Conservation (phyloP, 2,113 vertebrate species). For the Perca flavescens region DNA sequence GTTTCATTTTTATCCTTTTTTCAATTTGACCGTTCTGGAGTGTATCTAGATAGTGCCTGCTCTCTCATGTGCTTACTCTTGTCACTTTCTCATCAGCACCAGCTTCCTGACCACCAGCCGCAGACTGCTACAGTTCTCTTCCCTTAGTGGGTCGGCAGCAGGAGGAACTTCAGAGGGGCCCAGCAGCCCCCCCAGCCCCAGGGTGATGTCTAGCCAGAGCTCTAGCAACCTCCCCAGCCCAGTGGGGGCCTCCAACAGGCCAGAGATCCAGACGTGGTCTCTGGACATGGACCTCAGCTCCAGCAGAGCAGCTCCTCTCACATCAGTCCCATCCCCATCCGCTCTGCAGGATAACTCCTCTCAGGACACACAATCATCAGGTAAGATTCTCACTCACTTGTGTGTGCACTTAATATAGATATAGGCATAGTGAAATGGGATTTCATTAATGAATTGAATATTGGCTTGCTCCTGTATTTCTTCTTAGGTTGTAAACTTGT, state of each 20-base stretch:
- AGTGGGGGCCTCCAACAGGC: conserved; percentile 56
- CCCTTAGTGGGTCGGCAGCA: conserved; percentile 70
- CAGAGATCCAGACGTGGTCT: conserved; percentile 70
- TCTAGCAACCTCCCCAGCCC: conserved; percentile 83
- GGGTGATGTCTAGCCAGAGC: conserved; percentile 74
- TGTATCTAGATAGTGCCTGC: not conserved
- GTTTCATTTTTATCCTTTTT: not conserved
- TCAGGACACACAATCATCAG: conserved; percentile 86
- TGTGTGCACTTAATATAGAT: not conserved
- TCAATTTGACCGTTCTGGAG: not conserved
- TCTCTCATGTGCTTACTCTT: not conserved
- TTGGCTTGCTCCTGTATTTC: not conserved
- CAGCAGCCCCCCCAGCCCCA: conserved; percentile 75
- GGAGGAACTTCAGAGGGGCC: conserved; percentile 72
- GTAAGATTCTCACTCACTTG: conserved; percentile 47
- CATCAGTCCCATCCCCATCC: conserved; percentile 72
- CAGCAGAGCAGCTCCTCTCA: conserved; percentile 44
- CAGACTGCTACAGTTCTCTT: conserved; percentile 72
- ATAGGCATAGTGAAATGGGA: rapidly evolving
- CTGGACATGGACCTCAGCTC: conserved; percentile 61
- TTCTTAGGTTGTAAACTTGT: not conserved
- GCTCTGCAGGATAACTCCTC: conserved; percentile 81
- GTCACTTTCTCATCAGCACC: conserved; percentile 70
- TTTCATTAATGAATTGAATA: not conserved
- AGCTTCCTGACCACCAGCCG: conserved; percentile 83